Evolutionary conservation across 2,888 invertebrate species (phyloP), one percentile per base, ranked within the genome.

Genomic region (Nebria salina): DNA sequence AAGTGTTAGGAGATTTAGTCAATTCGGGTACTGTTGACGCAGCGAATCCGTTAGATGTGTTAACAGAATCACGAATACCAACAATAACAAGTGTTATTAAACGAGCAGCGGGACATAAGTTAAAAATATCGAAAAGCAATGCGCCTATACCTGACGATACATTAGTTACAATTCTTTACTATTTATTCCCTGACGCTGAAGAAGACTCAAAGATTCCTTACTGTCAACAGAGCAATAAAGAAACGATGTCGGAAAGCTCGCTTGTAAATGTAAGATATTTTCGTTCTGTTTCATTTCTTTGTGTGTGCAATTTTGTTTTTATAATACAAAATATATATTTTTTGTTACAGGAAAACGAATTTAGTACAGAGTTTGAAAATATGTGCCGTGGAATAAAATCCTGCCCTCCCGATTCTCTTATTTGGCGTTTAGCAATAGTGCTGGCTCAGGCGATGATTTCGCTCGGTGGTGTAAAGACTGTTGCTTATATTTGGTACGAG

Each of bases 401-500:
- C 0, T 95, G 96, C 72, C 93, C 93, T 0, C 89, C 91, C 2
- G 95, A 95, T 85, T 94, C 96, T 1, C 90, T 98, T 68, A 93
- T 95, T 0, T 95, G 96, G 93, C 92, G 97, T 68, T 88, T 98
- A 41, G 93, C 96, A 0, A 91, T 96, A 41, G 91, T 95, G 42
- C 91, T 95, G 83, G 94, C 94, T 25, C 94, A 95, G 82, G 91
- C 95, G 72, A 90, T 94, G 76, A 93, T 94, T 83, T 94, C 93
- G 65, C 93, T 95, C 25, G 96, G 96, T 0, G 93, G 96, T 5
- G 91, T 93, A 0, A 89, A 89, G 73, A 94, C 95, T 75, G 91
- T 97, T 78, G 96, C 96, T 0, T 97, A 98, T 86, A 88, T 98
- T 13, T 99, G 98, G 98, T 95, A 96, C 85, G 97, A 98, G 87